These are phyloP conservation scores for Leptocoma aspasia DNA, from an alignment of 2,113 vertebrate species.

Conservation along the genomic window DNA sequence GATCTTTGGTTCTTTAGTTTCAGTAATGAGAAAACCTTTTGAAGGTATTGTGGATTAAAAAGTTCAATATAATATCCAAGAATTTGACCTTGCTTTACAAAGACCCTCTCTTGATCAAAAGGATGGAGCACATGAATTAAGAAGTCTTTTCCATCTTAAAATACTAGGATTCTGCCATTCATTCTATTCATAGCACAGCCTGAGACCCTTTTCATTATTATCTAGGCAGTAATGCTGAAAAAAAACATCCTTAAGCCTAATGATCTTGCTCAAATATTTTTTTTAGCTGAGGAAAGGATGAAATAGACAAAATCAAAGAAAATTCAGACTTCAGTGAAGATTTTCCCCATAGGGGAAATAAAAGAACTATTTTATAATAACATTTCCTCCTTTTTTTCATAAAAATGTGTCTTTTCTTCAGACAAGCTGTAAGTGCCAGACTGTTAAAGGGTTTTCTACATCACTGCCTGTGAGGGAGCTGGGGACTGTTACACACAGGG, in stretches of 20 bases:
- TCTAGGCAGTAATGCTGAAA: neutral
- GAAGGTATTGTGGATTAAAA: neutral
- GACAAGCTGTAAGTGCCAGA: neutral
- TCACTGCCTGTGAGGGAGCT: neutral
- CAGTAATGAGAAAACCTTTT: neutral
- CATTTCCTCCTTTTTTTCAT: neutral
- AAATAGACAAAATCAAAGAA: conserved; percentile 2
- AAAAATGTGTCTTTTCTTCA: neutral
- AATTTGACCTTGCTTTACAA: neutral
- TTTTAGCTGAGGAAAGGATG: neutral
- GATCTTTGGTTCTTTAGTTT: neutral
- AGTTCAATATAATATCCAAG: neutral
- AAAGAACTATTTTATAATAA: neutral
- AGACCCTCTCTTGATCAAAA: neutral
- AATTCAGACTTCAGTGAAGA: neutral
- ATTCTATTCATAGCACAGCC: conserved; percentile 8
- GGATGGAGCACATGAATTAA: neutral
- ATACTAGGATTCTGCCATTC: neutral
- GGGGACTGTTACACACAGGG: neutral
- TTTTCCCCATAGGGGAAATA: neutral
- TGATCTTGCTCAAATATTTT: conserved; percentile 13
- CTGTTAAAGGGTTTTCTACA: rapidly evolving
- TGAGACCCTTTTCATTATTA: conserved; percentile 34
- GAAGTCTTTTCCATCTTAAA: conserved; percentile 19
- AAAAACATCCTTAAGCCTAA: neutral